Evolutionary conservation across 2,888 invertebrate species (phyloP), one percentile per base, ranked within the genome.

Genomic region (Xiphydria camelus): DNA sequence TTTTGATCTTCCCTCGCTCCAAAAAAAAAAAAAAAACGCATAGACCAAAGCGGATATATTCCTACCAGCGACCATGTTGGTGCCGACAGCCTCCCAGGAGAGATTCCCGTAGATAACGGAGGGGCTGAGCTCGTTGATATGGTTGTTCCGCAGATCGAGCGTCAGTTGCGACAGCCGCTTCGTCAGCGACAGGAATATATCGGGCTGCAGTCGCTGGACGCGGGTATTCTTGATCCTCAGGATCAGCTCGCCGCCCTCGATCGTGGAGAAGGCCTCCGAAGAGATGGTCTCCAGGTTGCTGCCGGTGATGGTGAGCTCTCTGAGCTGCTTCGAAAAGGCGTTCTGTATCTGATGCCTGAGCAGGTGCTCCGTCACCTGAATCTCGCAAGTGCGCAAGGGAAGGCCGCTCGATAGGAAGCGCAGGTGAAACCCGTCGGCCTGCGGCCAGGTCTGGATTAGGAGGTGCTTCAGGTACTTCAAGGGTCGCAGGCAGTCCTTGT

Each of bases 11-110:
- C n/a, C n/a, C n/a, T n/a, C n/a, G n/a, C n/a, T n/a, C n/a, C n/a
- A n/a, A n/a, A n/a, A n/a, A n/a, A n/a, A n/a, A n/a, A n/a, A n/a
- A n/a, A n/a, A n/a, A n/a, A n/a, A n/a, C n/a, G n/a, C n/a, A n/a
- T n/a, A n/a, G n/a, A n/a, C n/a, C n/a, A n/a, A n/a, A n/a, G n/a
- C n/a, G n/a, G n/a, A n/a, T n/a, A n/a, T n/a, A n/a, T n/a, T n/a
- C n/a, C n/a, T 76, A 88, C 89, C 89, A 77, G 88, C 86, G 44
- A 93, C 85, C 70, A 91, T 82, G 68, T 90, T 88, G 4, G 93
- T 92, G 9, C 92, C 92, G 55, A 90, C 87, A 56, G 87, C 86
- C 75, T 91, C 91, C 92, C 92, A 92, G 17, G 89, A 88, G 57
- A 87, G 85, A 75, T 93, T 92, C 19, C 89, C 89, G 75, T 93